Percentiles rank a stretch among this genome's conserved stretches.
Evolutionary conservation across 2,113 vertebrate genomes (phyloP).

Genomic region (Mustela lutreola): DNA sequence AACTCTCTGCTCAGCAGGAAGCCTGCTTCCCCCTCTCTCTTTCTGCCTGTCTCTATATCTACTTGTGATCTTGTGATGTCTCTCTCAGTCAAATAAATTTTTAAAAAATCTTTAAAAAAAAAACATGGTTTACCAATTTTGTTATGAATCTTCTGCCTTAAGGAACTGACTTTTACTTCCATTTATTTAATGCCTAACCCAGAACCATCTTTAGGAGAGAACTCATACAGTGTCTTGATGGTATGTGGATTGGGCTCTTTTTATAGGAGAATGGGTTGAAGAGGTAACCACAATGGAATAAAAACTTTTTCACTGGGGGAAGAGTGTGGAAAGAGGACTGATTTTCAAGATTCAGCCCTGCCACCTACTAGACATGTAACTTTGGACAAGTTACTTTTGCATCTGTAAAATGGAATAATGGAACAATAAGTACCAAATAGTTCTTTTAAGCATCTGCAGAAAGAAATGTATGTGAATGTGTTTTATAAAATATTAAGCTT

Average conservation of each 20-base stretch:
- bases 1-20: too few species aligned
- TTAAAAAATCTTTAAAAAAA: too few species aligned
- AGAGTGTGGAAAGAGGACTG: neutral
- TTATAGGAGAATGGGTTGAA: neutral
- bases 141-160: neutral
- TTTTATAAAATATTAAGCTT: conserved; percentile 34
- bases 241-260: conserved; percentile 10
- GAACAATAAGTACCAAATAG: conserved; percentile 19
- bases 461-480: conserved; percentile 7
- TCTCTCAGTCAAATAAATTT: too few species aligned
- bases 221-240: neutral
- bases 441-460: conserved; percentile 24
- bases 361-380: neutral
- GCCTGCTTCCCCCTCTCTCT: too few species aligned
- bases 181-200: neutral
- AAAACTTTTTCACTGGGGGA: neutral
- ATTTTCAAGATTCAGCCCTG: neutral
- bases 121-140: neutral
- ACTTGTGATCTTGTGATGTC: too few species aligned
- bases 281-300: neutral
- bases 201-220: neutral
- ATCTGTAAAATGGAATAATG: conserved; percentile 36
- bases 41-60: too few species aligned
- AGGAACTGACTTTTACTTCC: conserved; percentile 37
- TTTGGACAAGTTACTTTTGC: conserved; percentile 5